Evolutionary conservation across 2,888 invertebrate genomes (phyloP).

Genomic region (Microctonus brassicae): DNA sequence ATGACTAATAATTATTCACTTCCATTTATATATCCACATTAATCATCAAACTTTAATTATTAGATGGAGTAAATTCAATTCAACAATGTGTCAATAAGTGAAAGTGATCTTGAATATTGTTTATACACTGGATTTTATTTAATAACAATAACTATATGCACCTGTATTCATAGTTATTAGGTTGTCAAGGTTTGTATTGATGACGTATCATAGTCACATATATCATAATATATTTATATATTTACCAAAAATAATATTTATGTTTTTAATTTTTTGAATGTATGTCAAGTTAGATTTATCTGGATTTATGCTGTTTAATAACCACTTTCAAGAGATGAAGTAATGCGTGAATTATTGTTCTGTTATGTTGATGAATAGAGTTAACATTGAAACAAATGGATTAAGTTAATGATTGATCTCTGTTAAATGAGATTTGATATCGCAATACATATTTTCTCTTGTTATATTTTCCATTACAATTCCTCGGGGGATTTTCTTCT

Average conservation of each 20-base stretch:
- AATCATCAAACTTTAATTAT: too few relatives aligned
- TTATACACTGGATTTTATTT: not conserved
- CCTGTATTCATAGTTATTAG: too few relatives aligned
- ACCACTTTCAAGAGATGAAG: not conserved
- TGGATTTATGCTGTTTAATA: too few relatives aligned
- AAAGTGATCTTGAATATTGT: conserved; percentile 2
- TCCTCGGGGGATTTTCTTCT: not conserved
- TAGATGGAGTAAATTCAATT: not conserved
- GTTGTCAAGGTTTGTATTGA: not conserved
- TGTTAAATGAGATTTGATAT: not conserved
- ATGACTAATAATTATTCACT: too few relatives aligned
- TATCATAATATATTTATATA: not conserved
- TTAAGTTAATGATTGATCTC: not conserved
- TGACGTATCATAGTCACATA: not conserved
- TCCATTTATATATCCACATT: too few relatives aligned
- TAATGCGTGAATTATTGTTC: not conserved
- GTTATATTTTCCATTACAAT: not conserved
- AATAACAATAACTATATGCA: too few relatives aligned
- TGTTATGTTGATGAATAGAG: not conserved
- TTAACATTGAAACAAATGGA: not conserved
- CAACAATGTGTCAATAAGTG: conserved; percentile 21
- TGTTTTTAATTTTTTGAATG: too few relatives aligned
- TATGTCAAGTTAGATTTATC: too few relatives aligned
- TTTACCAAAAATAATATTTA: too few relatives aligned
- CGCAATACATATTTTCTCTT: not conserved